Base-by-base conservation (phyloP, 2,797 vertebrate genomes). In the Sebastes umbrosus region DNA sequence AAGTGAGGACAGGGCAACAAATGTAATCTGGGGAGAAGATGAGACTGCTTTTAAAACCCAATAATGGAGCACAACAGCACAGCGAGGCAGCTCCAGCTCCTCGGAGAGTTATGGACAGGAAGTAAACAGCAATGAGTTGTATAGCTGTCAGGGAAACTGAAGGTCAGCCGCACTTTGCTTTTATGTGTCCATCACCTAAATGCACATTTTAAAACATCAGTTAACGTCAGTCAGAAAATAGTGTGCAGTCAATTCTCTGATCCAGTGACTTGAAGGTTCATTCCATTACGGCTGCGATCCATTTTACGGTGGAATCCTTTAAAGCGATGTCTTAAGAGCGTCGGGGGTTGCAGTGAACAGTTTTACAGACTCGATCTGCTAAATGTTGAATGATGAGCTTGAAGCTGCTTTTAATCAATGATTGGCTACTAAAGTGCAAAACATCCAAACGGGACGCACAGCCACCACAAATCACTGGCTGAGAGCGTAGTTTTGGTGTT, bases 151-250 rank as follows among this genome's bases (percentile, higher is more conserved):
- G 65, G 46, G 8, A 84, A 43, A 10, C 18, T 81, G 52, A 82
- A 89, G 87, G 86, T 87, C 84, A 88, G 78, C 27, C 29, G 0
- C 43, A 13, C 43, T 66, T 72, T 57, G 72, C 52, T 54, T 75
- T 77, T 43, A 72, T 13, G 59, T 65, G 67, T 81, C 79, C 77
- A 16, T 80, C 79, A 83, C 22, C 55, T 46, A 58, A 72, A 85
- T 22, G 50, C 59, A 76, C 13, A 34, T 66, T 77, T 86, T 79
- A 68, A 62, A 14, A 29, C 73, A 72, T 57, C 75, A 31, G 55
- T 74, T 74, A 73, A 75, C 3, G n/a, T 83, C 82, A 62, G 39
- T 62, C 73, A 72, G 24, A n/a, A 59, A 73, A 67, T 14, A 36
- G 16, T 4, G 34, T 20, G 59, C 67, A 13, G 79, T 64, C 66